Evolutionary conservation across 1,140 invertebrate species (phyloP), one percentile per base, ranked within the genome.

Genomic region (Dinothrombium tinctorium): DNA sequence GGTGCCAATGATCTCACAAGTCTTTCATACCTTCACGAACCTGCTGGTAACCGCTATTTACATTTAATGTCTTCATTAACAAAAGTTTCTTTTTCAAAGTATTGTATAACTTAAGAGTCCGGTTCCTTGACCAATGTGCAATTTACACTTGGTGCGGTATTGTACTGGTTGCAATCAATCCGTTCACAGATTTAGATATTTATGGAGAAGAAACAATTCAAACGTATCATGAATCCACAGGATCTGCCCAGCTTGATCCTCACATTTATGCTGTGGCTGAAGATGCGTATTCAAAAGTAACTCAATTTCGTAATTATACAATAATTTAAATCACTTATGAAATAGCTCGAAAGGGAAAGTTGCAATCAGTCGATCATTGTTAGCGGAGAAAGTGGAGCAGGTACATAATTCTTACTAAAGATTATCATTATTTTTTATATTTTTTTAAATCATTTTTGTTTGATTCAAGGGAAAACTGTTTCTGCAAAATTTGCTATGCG

Each of bases 121-220:
- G 92, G 48, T 94, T 92, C 60, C 75, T 76, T 50, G 75, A 89
- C 50, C 69, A 82, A 38, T 80, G 81, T 58, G 73, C 74, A 47
- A 96, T 98, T 51, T 98, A 98, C 57, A 98, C 92, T 5, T 98
- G 96, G 55, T 98, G 90, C 59, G 89, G 87, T 69, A 98, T 98
- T 54, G 87, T 98, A 4, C 63, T 98, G 23, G 90, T 99, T 21
- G 92, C 92, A 9, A 89, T 98, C 48, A 99, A 99, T 62, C 92
- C 92, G 0, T 99, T 96, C 60, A 71, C 80, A 55, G 81, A 94
- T 50, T 59, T 96, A 44, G 77, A 78, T 3, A 90, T 98, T 33
- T 99, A 98, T 58, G 80, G 81, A 56, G 71, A 74, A 54, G 87
- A 92, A 53, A 94, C 86, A 17, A 89, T 98, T 45, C 75, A 81